Base-by-base conservation (phyloP, 92 coral and sea anemone species). In the Porites evermanni region DNA sequence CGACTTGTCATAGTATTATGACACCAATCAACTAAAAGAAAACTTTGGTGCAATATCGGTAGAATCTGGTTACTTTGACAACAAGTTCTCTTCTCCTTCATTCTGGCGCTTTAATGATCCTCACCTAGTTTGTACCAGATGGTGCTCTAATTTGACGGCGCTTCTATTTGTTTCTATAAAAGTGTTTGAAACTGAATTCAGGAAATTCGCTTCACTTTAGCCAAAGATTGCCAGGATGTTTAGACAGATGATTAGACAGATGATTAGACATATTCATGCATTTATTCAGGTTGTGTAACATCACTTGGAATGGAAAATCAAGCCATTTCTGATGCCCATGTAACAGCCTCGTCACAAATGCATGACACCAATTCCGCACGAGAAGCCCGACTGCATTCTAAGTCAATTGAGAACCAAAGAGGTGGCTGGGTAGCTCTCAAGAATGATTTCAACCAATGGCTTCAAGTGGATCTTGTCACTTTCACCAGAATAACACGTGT, bases 241-340 rank as follows among this genome's bases (percentile, higher is more conserved):
- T 38, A 38, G 47, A 38, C 21, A 16, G 8, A 56, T 12, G 61
- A 11, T 38, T 38, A 38, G 47, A 38, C 21, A 16, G 8, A 56
- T 12, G 61, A 11, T 11, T 56, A 14, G 16, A 11, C 12, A 1
- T 56, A 12, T 56, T 17, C 63, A 19, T 74, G 3, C 21, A 10
- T 18, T 29, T 47, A 19, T 79, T 14, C 21, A 79, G 83, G 59
- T 24, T 79, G 83, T 72, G 44, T 50, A 38, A 59, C 83, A 47
- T 63, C 88, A 32, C 88, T 84, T 44, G 88, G 88, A 16, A 84
- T 84, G 81, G 88, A 84, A 65, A 76, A 38, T 66, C 75, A 53
- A 61, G 88, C 81, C 3, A 84, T 84, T 23, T 16, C 74, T 6
- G 88, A 84, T 75, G 67, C 88, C 11, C 73, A 63, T 19, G 53